phyloP scores from a whole-genome alignment of 92 coral and sea anemone species.

The Heteractis magnifica region DNA sequence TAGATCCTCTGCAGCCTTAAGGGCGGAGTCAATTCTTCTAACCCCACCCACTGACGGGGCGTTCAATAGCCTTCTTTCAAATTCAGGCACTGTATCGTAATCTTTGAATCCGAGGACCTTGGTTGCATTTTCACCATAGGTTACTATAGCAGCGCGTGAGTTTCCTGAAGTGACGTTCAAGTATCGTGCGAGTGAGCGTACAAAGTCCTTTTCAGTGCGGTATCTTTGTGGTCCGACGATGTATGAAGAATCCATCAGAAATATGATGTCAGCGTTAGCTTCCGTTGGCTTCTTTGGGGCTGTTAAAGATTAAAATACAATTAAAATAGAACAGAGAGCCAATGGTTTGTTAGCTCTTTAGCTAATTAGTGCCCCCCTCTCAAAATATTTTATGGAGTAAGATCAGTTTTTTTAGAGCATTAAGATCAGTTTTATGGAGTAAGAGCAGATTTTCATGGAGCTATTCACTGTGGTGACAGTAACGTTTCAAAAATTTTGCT shows the following conservation, averaged over 20 bases:
- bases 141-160: conserved; percentile 70
- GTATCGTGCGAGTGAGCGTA: conserved; percentile 60
- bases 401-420: too few relatives aligned
- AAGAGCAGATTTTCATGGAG: too few relatives aligned
- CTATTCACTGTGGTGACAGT: too few relatives aligned
- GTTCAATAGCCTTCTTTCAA: conserved; percentile 46
- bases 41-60: conserved; percentile 62
- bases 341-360: too few relatives aligned
- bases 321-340: not conserved
- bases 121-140: conserved; percentile 64
- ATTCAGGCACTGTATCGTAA: conserved; percentile 39
- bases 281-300: conserved; percentile 28
- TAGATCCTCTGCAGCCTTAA: conserved; percentile 55
- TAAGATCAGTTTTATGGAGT: too few relatives aligned
- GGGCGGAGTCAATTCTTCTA: conserved; percentile 66
- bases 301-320: not conserved
- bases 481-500: too few relatives aligned
- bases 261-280: conserved; percentile 60
- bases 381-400: too few relatives aligned
- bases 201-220: conserved; percentile 54
- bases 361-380: too few relatives aligned
- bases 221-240: conserved; percentile 57
- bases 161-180: conserved; percentile 58
- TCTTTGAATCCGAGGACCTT: conserved; percentile 51
- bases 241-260: conserved; percentile 81